A percentile compares a stretch with the other conserved stretches of the same genome.
These are phyloP conservation scores for Pogonocherus hispidulus DNA, from an alignment of 2,888 invertebrate species.

Conservation along the genomic window DNA sequence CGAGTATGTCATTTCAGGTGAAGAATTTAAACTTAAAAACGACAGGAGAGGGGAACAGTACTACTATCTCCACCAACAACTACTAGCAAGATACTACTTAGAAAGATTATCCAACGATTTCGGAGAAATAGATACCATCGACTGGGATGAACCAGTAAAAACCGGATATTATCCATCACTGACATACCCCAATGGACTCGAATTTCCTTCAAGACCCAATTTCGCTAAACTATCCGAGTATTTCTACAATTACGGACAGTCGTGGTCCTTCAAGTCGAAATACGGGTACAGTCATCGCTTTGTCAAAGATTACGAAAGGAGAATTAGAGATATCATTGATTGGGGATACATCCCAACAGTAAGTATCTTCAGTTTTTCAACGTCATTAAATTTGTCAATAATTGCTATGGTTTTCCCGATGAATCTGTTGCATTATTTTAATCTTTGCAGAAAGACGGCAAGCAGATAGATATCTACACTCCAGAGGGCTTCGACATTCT, in stretches of 20 bases:
- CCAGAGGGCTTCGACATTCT: constrained; percentile 76
- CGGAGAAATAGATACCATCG: constrained; percentile 75
- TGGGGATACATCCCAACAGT: constrained; percentile 69
- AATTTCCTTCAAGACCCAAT: constrained; percentile 76
- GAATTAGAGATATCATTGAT: constrained; percentile 74
- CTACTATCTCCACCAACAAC: constrained; percentile 77
- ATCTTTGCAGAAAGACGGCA: constrained; percentile 6
- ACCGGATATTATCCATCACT: constrained; percentile 77
- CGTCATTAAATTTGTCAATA: too few species aligned
- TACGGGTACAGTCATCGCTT: constrained; percentile 70
- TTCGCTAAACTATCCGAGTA: constrained; percentile 70
- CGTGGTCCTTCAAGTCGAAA: constrained; percentile 64
- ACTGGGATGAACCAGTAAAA: constrained; percentile 70
- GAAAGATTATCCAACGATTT: constrained; percentile 81
- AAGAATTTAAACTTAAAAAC: constrained; percentile 67
- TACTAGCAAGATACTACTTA: constrained; percentile 81
- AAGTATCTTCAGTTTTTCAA: too few species aligned
- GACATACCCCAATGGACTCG: constrained; percentile 75
- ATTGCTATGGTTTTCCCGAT: too few species aligned
- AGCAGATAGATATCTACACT: constrained; percentile 61
- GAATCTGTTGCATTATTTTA: too few species aligned
- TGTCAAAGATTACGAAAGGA: constrained; percentile 68
- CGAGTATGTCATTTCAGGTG: neutral
- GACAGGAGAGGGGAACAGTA: constrained; percentile 77
- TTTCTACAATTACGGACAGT: constrained; percentile 62